Conservation (phyloP, 2,113 vertebrate species). For the Leptosomus discolor region DNA sequence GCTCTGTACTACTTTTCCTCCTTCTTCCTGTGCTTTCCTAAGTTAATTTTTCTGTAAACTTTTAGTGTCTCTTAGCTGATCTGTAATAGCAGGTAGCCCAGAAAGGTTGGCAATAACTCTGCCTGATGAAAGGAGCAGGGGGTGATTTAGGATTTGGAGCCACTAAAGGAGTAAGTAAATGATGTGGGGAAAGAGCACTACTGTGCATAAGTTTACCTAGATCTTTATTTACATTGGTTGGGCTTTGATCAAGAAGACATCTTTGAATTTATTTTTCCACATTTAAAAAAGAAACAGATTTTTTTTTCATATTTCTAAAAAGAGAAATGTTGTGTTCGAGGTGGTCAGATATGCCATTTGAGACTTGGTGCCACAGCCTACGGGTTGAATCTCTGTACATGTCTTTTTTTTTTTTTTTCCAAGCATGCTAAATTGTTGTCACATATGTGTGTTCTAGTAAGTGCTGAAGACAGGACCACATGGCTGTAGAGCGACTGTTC, state of each 20-base stretch:
- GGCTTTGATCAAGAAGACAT: not conserved
- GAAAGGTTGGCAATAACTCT: not conserved
- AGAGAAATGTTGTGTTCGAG: not conserved
- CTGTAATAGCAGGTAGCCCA: not conserved
- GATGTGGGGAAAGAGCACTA: not conserved
- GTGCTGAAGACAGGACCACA: not conserved
- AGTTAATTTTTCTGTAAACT: not conserved
- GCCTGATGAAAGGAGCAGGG: not conserved
- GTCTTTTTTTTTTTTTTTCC: not conserved
- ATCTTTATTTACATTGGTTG: not conserved
- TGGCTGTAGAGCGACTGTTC: not conserved
- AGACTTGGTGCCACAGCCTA: not conserved
- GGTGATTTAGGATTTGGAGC: not conserved
- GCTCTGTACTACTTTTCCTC: not conserved
- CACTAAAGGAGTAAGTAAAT: not conserved
- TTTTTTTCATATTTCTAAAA: not conserved
- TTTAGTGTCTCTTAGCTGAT: not conserved
- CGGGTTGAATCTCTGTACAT: not conserved
- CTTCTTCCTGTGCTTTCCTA: not conserved
- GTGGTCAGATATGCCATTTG: not conserved
- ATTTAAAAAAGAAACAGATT: not conserved
- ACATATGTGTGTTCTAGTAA: not conserved
- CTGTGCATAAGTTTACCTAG: not conserved
- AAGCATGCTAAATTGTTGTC: not conserved
- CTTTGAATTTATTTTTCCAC: not conserved